phyloP scores from a whole-genome alignment of 2,113 vertebrate genomes.

The Thamnophis sirtalis region DNA sequence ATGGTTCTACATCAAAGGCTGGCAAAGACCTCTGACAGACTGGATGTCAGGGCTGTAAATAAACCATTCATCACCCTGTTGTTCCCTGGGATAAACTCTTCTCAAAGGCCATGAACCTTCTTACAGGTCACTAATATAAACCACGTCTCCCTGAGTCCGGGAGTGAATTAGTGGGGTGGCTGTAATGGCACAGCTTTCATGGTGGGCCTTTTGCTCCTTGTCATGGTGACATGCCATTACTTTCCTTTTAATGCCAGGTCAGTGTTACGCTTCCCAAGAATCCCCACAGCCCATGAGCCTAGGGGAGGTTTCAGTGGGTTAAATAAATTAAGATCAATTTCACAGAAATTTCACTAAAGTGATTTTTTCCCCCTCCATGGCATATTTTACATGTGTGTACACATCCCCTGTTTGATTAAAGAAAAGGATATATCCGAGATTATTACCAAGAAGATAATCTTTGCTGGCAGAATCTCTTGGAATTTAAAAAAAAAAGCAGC shows the following conservation, averaged over 20 bases:
- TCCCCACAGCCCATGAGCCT: constrained; percentile 55
- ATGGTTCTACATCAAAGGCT: constrained; percentile 84
- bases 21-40: constrained; percentile 74
- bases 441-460: neutral
- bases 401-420: neutral
- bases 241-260: constrained; percentile 57
- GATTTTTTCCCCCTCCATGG: neutral
- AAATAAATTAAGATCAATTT: constrained; percentile 30
- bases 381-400: neutral
- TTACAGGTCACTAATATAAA: constrained; percentile 80
- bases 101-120: constrained; percentile 77
- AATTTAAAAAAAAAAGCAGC: neutral
- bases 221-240: constrained; percentile 50
- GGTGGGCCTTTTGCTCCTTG: constrained; percentile 52
- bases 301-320: constrained; percentile 32
- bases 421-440: neutral
- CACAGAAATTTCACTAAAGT: neutral
- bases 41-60: constrained; percentile 77
- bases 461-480: too few species aligned
- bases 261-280: constrained; percentile 41
- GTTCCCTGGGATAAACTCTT: constrained; percentile 68
- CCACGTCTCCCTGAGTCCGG: constrained; percentile 69
- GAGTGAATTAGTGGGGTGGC: constrained; percentile 29
- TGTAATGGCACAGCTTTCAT: constrained; percentile 49
- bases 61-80: constrained; percentile 83